Evolutionary conservation across 2,888 invertebrate genomes (phyloP).

Genomic region (Aelia acuminata): DNA sequence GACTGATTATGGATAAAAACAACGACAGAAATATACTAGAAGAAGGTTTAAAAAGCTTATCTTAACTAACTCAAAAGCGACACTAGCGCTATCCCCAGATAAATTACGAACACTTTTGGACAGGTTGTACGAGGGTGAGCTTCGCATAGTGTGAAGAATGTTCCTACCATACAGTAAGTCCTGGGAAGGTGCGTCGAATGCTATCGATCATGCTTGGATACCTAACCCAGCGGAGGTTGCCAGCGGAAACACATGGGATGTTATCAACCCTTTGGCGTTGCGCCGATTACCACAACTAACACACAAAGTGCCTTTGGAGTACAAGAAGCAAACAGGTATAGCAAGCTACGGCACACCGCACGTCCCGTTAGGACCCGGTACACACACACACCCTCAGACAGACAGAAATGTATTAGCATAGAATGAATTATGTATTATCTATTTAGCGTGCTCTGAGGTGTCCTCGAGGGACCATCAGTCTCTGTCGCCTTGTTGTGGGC

Average conservation of each 20-base stretch:
- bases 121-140: too few relatives aligned
- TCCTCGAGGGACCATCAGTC: neutral
- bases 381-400: too few relatives aligned
- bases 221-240: neutral
- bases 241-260: neutral
- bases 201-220: neutral
- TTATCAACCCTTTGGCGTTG: neutral
- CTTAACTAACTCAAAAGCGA: too few relatives aligned
- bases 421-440: constrained; percentile 44
- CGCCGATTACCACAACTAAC: neutral
- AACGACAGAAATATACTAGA: too few relatives aligned
- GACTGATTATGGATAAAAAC: too few relatives aligned
- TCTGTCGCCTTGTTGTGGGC: neutral
- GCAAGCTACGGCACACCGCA: neutral
- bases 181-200: neutral
- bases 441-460: constrained; percentile 8
- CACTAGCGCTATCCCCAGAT: too few relatives aligned
- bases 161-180: too few relatives aligned
- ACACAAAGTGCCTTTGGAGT: neutral
- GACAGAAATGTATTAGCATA: constrained; percentile 17
- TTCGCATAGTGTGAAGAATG: too few relatives aligned
- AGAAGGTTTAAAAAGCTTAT: too few relatives aligned
- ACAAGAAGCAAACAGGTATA: neutral
- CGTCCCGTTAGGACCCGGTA: neutral
- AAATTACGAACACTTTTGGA: too few relatives aligned